phyloP scores from a whole-genome alignment of 2,888 invertebrate genomes.

The Chloroclystis v-ata region DNA sequence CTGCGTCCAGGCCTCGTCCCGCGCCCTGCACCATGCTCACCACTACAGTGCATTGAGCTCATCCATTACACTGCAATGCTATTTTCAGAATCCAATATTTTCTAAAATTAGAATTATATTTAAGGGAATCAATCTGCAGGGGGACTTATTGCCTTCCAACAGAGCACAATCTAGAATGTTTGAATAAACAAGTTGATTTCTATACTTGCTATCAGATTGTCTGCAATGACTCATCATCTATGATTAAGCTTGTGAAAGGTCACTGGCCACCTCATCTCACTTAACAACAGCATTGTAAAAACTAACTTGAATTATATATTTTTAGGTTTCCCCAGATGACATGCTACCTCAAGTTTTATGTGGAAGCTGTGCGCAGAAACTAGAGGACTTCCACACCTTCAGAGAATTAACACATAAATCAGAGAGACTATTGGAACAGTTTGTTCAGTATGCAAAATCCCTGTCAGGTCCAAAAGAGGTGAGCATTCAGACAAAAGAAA shows the following conservation, averaged over 20 bases:
- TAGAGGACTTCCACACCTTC: constrained; percentile 87
- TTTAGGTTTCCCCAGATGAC: constrained; percentile 86
- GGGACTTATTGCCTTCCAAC: constrained; percentile 50
- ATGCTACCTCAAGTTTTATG: constrained; percentile 87
- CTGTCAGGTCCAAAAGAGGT: constrained; percentile 82
- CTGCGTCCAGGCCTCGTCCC: constrained; percentile 31
- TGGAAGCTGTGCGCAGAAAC: constrained; percentile 85
- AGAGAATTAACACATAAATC: constrained; percentile 86
- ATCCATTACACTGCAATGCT: constrained; percentile 56
- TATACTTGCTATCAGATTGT: constrained; percentile 35
- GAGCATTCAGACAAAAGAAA: constrained; percentile 35
- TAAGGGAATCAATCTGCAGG: constrained; percentile 61
- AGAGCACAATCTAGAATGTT: constrained; percentile 32
- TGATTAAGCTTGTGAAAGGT: constrained; percentile 68
- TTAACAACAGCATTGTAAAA: constrained; percentile 51
- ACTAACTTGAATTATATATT: constrained; percentile 49
- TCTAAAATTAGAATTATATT: constrained; percentile 71
- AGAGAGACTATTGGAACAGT: constrained; percentile 85
- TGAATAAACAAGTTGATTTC: constrained; percentile 33
- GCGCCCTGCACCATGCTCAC: constrained; percentile 23
- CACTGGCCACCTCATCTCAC: constrained; percentile 65
- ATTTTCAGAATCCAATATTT: constrained; percentile 73
- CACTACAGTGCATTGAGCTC: constrained; percentile 41
- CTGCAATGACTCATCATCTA: constrained; percentile 68
- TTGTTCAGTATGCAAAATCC: constrained; percentile 84